Evolutionary conservation across 1,140 invertebrate species (phyloP).

Genomic region (Epicauta chinensis): DNA sequence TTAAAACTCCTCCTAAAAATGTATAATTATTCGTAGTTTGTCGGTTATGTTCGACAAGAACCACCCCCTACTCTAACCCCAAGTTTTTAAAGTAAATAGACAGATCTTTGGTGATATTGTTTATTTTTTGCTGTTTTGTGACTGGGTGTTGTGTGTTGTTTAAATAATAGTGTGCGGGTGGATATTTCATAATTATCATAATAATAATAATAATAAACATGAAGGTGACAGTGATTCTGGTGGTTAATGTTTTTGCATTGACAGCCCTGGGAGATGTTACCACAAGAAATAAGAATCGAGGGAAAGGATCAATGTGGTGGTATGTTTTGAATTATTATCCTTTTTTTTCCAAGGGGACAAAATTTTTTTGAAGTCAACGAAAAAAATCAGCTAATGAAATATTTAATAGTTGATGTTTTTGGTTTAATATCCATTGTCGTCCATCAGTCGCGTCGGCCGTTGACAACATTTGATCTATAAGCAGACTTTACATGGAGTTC

Average conservation of each 20-base stretch:
- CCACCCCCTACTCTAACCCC: constrained; percentile 37
- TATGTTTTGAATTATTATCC: constrained; percentile 34
- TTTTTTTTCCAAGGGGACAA: too few species aligned
- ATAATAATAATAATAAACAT: neutral
- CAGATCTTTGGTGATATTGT: constrained; percentile 40
- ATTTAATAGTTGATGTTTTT: neutral
- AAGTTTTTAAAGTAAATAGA: constrained; percentile 39
- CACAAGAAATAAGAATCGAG: constrained; percentile 47
- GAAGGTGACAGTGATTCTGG: constrained; percentile 23
- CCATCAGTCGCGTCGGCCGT: constrained; percentile 5
- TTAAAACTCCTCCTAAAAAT: constrained; percentile 35
- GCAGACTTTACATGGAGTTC: constrained; percentile 10
- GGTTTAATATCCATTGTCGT: too few species aligned
- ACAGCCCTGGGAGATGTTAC: constrained; percentile 23
- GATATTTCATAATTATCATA: neutral
- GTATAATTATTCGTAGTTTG: constrained; percentile 22
- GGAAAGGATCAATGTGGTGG: constrained; percentile 54
- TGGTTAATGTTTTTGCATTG: constrained; percentile 22
- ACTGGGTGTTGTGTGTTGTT: constrained; percentile 15
- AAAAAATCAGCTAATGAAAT: too few species aligned
- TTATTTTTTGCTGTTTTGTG: constrained; percentile 42
- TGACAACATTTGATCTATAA: constrained; percentile 14
- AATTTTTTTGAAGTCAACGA: too few species aligned
- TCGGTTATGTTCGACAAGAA: constrained; percentile 22
- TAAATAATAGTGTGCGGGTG: constrained; percentile 16